phyloP scores from a whole-genome alignment of 2,113 vertebrate genomes.

The Corythaixoides concolor region DNA sequence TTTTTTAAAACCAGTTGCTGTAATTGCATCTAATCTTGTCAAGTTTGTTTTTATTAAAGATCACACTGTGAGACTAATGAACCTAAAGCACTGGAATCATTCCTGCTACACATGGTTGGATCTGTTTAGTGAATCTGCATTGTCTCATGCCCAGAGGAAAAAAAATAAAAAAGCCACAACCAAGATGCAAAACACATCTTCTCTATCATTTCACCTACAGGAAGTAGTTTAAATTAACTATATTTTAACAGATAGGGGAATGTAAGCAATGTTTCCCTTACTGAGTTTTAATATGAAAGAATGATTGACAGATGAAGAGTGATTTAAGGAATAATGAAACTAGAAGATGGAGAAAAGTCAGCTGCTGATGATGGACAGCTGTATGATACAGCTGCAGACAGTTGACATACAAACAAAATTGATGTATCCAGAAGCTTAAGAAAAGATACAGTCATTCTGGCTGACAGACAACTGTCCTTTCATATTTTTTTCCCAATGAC shows the following conservation, averaged over 20 bases:
- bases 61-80: constrained; percentile 60
- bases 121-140: not conserved
- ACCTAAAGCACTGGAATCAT: constrained; percentile 31
- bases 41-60: constrained; percentile 54
- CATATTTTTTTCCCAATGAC: not conserved
- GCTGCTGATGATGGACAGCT: not conserved
- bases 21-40: constrained; percentile 49
- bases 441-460: not conserved
- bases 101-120: not conserved
- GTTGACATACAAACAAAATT: not conserved
- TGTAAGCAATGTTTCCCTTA: not conserved
- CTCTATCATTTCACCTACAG: not conserved
- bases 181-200: constrained; percentile 6
- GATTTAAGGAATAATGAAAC: not conserved
- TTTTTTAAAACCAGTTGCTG: constrained; percentile 34
- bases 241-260: not conserved
- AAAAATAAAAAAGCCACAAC: not conserved
- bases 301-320: not conserved
- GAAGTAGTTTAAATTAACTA: not conserved
- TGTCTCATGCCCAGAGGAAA: not conserved
- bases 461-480: not conserved
- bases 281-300: not conserved
- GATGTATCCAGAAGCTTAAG: not conserved
- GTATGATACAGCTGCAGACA: not conserved
- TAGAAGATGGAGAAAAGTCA: not conserved